Conservation (phyloP, 1,140 invertebrate species). For the Heliconius nattereri region DNA sequence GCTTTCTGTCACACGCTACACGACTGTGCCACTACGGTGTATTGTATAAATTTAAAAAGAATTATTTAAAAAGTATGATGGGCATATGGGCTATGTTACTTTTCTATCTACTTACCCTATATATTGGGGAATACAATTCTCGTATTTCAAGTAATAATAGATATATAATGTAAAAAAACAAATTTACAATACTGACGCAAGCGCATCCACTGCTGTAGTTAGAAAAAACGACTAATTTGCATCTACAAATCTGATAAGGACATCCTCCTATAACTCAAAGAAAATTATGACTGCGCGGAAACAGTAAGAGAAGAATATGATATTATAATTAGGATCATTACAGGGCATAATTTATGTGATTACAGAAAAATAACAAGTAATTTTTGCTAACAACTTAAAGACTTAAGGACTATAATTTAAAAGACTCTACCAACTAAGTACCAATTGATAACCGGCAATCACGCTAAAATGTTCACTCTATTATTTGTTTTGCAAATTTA, state of each 20-base stretch:
- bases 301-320: neutral
- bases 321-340: neutral
- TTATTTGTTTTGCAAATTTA: conserved; percentile 15
- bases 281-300: neutral
- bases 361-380: neutral
- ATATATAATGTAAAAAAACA: too few species aligned
- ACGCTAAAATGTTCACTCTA: conserved; percentile 15
- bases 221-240: neutral
- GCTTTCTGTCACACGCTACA: too few species aligned
- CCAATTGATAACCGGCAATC: neutral
- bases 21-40: too few species aligned
- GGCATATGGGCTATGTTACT: too few species aligned
- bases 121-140: too few species aligned
- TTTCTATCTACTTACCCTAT: too few species aligned
- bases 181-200: too few species aligned
- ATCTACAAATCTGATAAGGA: too few species aligned
- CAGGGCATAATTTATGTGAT: neutral
- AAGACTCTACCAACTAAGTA: neutral
- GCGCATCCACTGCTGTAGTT: too few species aligned
- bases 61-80: too few species aligned
- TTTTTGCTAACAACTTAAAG: conserved; percentile 20
- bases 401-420: conserved; percentile 5
- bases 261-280: neutral
- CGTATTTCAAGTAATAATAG: too few species aligned
- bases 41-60: too few species aligned